Evolutionary conservation across 1,140 invertebrate species (phyloP).

Genomic region (Listronotus bonariensis): DNA sequence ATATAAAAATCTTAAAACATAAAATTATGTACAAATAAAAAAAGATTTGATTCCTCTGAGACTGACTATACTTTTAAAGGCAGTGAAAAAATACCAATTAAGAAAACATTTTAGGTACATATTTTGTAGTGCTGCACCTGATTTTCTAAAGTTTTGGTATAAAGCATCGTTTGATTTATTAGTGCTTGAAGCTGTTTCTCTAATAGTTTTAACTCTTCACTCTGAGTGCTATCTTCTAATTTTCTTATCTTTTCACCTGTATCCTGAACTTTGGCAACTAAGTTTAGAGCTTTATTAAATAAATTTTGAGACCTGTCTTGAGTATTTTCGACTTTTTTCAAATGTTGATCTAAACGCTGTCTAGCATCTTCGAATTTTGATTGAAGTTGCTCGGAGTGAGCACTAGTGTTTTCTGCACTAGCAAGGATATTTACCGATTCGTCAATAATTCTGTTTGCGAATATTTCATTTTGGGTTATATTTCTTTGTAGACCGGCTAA

Average conservation of each 20-base stretch:
- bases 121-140: slow-evolving; percentile 49
- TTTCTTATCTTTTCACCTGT: slow-evolving; percentile 48
- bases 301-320: slow-evolving; percentile 47
- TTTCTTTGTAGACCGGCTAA: slow-evolving; percentile 47
- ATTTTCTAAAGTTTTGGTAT: slow-evolving; percentile 41
- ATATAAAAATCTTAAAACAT: slow-evolving; percentile 8
- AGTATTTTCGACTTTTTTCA: slow-evolving; percentile 47
- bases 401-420: slow-evolving; percentile 44
- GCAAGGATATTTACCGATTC: slow-evolving; percentile 48
- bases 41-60: slow-evolving; percentile 15
- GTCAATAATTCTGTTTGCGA: slow-evolving; percentile 47
- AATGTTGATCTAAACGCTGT: slow-evolving; percentile 40
- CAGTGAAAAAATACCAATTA: slow-evolving; percentile 11
- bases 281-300: slow-evolving; percentile 46
- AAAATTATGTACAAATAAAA: slow-evolving; percentile 9
- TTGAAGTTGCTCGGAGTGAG: slow-evolving; percentile 44
- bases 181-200: slow-evolving; percentile 53
- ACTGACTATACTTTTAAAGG: slow-evolving; percentile 11
- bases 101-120: slow-evolving; percentile 39
- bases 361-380: slow-evolving; percentile 45
- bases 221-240: slow-evolving; percentile 53
- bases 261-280: slow-evolving; percentile 47
- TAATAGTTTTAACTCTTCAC: slow-evolving; percentile 48
- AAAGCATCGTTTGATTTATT: slow-evolving; percentile 51
- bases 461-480: slow-evolving; percentile 49